Base-by-base conservation (phyloP, 2,888 invertebrate genomes). In the Diploptera punctata region DNA sequence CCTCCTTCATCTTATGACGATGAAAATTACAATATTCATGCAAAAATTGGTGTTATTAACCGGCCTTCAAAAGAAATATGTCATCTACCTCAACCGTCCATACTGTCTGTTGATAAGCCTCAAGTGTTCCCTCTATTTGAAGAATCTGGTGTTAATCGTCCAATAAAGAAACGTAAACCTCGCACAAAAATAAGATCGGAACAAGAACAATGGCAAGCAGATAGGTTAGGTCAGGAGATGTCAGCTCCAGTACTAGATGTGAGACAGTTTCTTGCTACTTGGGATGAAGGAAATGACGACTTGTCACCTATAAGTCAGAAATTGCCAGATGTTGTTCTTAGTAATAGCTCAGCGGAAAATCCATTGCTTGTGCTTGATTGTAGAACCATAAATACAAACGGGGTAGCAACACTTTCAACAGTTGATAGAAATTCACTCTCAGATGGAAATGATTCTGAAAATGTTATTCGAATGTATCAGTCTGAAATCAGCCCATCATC, bases 241-340 rank as follows among this genome's bases (percentile, higher is more conserved):
- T 5, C n/a, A 16, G n/a, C 57, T 31, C 57, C 57, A 0, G 79
- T 79, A 7, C 75, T 83, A 1, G 83, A 83, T 47, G 82, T 83
- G 5, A 78, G 83, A 16, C 82, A 83, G 60, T 83, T 83, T 76
- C 72, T 83, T 38, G 83, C 81, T 1, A 83, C 78, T 52, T 83
- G 83, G 83, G 82, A 82, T 70, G 82, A 82, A 57, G 81, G 81
- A 1, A 82, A 81, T 61, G 83, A 83, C 13, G 83, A 82, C 62
- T 81, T 82, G 16, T 79, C 77, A 33, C 72, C 78, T 7, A 33
- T 10, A 2, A 75, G 76, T 43, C 72, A 76, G 0, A 79, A 75
- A 60, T 47, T 80, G 31, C 75, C 79, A 16, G 76, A 77, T 24
- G 74, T 78, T 16, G 72, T 77, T 33, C 57, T 79, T 9, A 79